These are phyloP conservation scores for Rotaria magnacalcarata DNA, from an alignment of 2,888 invertebrate genomes.

Conservation along the genomic window DNA sequence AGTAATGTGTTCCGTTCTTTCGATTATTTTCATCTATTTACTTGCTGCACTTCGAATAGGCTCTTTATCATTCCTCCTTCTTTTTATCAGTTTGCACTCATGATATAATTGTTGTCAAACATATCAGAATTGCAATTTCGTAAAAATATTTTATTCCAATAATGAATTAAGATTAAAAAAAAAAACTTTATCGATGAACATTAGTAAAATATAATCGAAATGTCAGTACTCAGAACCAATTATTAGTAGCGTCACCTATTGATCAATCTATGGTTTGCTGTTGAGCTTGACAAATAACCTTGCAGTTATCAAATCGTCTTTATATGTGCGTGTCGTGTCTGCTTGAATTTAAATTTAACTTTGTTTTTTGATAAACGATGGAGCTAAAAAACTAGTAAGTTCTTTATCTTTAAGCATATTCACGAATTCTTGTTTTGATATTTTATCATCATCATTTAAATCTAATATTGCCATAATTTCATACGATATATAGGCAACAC, in stretches of 20 bases:
- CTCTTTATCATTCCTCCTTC: neutral
- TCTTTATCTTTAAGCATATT: constrained; percentile 30
- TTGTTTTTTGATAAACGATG: neutral
- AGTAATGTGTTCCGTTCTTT: neutral
- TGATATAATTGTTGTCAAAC: no score
- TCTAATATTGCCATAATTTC: constrained; percentile 32
- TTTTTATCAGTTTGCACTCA: no score
- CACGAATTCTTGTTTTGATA: constrained; percentile 34
- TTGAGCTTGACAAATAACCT: neutral
- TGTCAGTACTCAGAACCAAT: neutral
- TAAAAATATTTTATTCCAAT: neutral
- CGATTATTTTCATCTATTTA: neutral
- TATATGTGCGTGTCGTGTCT: no score
- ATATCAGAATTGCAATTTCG: neutral
- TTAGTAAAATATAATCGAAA: neutral
- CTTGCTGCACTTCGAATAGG: no score
- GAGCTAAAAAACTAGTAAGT: neutral
- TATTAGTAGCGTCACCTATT: neutral
- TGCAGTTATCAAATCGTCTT: no score
- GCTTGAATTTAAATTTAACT: neutral
- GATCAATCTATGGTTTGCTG: neutral
- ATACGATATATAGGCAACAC: neutral
- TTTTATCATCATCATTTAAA: constrained; percentile 36
- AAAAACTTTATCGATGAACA: no score
- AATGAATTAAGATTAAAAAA: neutral